Evolutionary conservation across 1,140 invertebrate genomes (phyloP).

Genomic region (Tigriopus japonicus): DNA sequence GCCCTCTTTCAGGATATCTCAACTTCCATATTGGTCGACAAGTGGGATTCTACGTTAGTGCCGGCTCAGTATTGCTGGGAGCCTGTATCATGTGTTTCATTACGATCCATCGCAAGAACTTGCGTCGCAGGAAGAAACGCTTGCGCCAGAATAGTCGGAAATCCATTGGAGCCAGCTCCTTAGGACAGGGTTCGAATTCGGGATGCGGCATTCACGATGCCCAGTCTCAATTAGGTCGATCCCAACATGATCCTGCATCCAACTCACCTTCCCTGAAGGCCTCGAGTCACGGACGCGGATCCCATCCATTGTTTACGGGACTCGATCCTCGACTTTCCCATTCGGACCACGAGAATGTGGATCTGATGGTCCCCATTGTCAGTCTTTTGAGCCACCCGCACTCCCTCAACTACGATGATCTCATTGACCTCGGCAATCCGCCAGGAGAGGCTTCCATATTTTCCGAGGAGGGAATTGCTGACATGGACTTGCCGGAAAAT

Average conservation of each 20-base stretch:
- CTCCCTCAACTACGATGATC: background rate
- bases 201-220: too few species aligned
- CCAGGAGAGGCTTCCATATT: background rate
- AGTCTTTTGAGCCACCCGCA: background rate
- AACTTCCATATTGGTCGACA: slow-evolving; percentile 49
- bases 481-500: slow-evolving; percentile 62
- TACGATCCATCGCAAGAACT: slow-evolving; percentile 46
- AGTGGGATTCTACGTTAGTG: slow-evolving; percentile 60
- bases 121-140: background rate
- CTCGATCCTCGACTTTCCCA: too few species aligned
- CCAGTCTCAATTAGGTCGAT: too few species aligned
- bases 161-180: too few species aligned
- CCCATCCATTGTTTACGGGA: too few species aligned
- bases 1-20: slow-evolving; percentile 43
- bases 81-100: slow-evolving; percentile 56
- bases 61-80: slow-evolving; percentile 49
- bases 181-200: too few species aligned
- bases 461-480: slow-evolving; percentile 54
- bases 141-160: background rate
- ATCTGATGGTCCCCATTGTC: background rate
- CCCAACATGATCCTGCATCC: too few species aligned
- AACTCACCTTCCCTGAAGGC: too few species aligned
- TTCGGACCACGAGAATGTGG: too few species aligned
- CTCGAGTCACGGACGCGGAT: too few species aligned
- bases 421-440: background rate